Base-by-base conservation (phyloP, 2,113 vertebrate genomes). In the Camelus dromedarius region DNA sequence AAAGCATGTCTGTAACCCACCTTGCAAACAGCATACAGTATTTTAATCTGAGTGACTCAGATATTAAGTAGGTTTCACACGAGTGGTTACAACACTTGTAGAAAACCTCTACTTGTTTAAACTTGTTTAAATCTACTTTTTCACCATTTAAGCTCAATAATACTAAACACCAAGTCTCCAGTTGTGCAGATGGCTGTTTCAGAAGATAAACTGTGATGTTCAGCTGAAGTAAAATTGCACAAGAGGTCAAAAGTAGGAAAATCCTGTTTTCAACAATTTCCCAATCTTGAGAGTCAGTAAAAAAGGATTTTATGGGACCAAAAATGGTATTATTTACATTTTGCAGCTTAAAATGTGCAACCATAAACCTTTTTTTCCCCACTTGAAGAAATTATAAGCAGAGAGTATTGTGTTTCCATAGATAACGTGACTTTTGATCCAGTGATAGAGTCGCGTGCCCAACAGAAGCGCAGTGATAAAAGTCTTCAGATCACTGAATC, bases 191-290 rank as follows among this genome's bases (percentile, higher is more conserved):
- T 38, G 80, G 81, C 18, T 67, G 28, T 93, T 96, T 77, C 81
- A 42, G 58, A 81, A 92, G 69, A 66, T 48, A 77, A 62, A 50
- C 75, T 66, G 18, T 91, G 81, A 83, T 91, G 91, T 96, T 54
- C n/a, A 72, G 42, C 4, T 0, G 48, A 69, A 96, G 88, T 35
- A 46, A 76, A 58, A 80, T 72, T 75, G 64, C 30, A 20, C 52
- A 38, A 93, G 48, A 83, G 56, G 35, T n/a, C 2, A 2, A 73
- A 46, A 73, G 28, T 87, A 67, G 64, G 83, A 81, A 79, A 83
- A n/a, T 8, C 64, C 50, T 69, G 50, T 30, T 96, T 66, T 50
- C 67, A 48, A 42, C 14, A 50, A 30, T 32, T 83, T 69, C 24
- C 20, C 13, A 19, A 13, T 60, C 76, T 88, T 73, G 56, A 73